Evolutionary conservation across 2,888 invertebrate species (phyloP).

Genomic region (Hydraecia micacea): DNA sequence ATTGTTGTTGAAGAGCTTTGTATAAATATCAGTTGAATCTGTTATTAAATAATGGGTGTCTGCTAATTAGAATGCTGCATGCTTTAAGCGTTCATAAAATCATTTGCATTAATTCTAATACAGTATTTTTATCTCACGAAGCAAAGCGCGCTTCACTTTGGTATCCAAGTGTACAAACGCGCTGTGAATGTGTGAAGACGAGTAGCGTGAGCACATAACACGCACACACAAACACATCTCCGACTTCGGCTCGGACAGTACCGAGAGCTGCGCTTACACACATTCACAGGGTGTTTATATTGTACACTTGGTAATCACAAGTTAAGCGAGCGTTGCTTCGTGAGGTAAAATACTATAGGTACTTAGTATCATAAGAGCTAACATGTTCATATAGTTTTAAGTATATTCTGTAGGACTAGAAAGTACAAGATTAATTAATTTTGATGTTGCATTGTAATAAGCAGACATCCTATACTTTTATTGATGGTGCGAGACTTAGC

Average conservation of each 20-base stretch:
- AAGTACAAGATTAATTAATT: conserved; percentile 47
- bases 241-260: not conserved
- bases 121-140: not conserved
- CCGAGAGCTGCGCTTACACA: too few relatives aligned
- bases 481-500: conserved; percentile 66
- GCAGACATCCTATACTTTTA: conserved; percentile 43
- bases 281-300: too few relatives aligned
- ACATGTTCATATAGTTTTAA: conserved; percentile 49
- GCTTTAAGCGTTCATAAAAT: conserved; percentile 23
- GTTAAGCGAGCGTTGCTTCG: not conserved
- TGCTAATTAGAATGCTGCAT: conserved; percentile 41
- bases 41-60: conserved; percentile 44
- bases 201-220: not conserved
- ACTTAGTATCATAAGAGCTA: conserved; percentile 30
- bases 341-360: not conserved
- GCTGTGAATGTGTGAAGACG: not conserved
- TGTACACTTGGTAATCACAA: too few relatives aligned
- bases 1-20: conserved; percentile 62
- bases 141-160: not conserved
- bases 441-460: conserved; percentile 43
- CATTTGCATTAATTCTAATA: conserved; percentile 21
- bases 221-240: not conserved
- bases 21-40: conserved; percentile 56
- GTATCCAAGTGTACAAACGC: not conserved
- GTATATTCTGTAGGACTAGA: conserved; percentile 35